Base-by-base conservation (phyloP, 2,797 vertebrate genomes). In the Oryzias dopingdopingensis region DNA sequence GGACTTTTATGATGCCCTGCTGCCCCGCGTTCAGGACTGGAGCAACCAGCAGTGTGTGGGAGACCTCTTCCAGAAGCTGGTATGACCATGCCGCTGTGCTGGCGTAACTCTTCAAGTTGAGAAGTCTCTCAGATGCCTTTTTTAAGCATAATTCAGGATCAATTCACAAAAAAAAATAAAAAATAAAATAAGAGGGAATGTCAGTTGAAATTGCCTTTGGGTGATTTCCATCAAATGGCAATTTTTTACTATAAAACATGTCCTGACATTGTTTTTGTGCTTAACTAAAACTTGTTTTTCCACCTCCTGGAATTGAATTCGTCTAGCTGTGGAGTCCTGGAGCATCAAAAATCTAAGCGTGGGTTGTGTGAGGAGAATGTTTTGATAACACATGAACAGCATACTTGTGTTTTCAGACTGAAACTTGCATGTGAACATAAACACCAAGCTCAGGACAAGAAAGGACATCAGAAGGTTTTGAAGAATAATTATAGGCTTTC, bases 31-130 rank as follows among this genome's bases (percentile, higher is more conserved):
- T 71, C 95, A 96, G 80, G 92, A 95, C 76, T 99, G 97, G 96
- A 92, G 94, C 76, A 92, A 94, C 78, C 94, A 96, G 85, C 96
- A 97, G 58, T 90, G 95, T 4, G 97, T 99, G 4, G 97, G 97
- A 13, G 97, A 99, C 87, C 97, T 99, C 73, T 99, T 99, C 88
- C 97, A 99, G 86, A 98, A 96, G 81, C 85, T 98, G 92, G 97
- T 98, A 85, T 46, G 1, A 56, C 8, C 8, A 15, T 45, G 52
- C 24, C 6, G 20, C 22, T 61, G 40, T 24, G 22, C 57, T 42
- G 26, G 26, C 1, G 5, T 26, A 26, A 26, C 26, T 5, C 5
- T 7, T 26, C 5, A 26, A 6, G 26, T 5, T 26, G 7, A 26
- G 26, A 26, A 26, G 26, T 26, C 5, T 7, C 26, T 26, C 26